A percentile compares a stretch with the other conserved stretches of the same genome.
These are phyloP conservation scores for Garrulus glandarius DNA, from an alignment of 2,797 vertebrate species.

Conservation along the genomic window DNA sequence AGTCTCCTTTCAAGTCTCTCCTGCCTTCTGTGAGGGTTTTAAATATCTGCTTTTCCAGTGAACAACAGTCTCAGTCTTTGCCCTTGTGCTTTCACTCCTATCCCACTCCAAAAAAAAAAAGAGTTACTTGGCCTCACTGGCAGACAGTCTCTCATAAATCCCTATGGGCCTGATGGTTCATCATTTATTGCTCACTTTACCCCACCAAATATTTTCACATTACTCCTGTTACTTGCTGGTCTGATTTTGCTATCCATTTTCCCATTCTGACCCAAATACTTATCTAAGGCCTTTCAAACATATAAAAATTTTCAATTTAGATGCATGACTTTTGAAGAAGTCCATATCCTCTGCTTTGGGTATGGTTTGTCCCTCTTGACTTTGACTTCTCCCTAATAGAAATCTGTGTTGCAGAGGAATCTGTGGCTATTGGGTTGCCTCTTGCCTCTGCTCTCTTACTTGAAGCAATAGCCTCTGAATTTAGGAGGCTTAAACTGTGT, in stretches of 20 bases:
- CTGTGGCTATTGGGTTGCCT: not conserved
- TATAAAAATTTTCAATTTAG: not conserved
- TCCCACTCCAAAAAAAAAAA: not conserved
- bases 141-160: not conserved
- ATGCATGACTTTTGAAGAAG: not conserved
- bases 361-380: not conserved
- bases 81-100: not conserved
- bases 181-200: not conserved
- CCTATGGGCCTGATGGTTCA: fast-evolving
- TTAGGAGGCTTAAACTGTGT: not conserved
- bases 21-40: not conserved
- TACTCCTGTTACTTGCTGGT: not conserved
- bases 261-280: not conserved
- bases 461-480: not conserved
- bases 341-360: not conserved
- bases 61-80: not conserved
- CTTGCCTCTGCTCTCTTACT: not conserved
- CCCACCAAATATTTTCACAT: not conserved
- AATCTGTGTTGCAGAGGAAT: not conserved
- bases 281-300: not conserved
- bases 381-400: not conserved
- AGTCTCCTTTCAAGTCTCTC: not conserved
- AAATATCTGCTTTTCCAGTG: not conserved
- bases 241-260: not conserved
- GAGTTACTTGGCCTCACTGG: not conserved